Base-by-base conservation (phyloP, 1,140 invertebrate genomes). In the Aricia agestis region DNA sequence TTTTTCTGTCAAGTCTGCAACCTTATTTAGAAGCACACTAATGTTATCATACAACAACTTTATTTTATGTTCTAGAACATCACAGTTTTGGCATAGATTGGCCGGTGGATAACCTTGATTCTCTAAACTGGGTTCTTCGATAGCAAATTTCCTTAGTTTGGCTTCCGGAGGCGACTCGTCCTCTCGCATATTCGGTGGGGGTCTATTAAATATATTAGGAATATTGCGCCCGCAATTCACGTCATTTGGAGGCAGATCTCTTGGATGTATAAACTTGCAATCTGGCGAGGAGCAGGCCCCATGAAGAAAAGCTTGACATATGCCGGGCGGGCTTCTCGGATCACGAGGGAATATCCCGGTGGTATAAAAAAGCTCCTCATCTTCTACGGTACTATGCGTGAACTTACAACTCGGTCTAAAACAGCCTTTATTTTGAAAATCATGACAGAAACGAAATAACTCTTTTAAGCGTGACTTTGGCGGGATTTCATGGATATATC, bases 391-490 rank as follows among this genome's bases (percentile, higher is more conserved):
- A 69, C 80, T 81, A 71, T 91, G 89, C 25, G 87, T 73, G 75
- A 91, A 91, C 68, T 90, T 91, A 70, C 89, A 91, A 71, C 85
- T 90, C 15, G 68, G 71, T 81, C 89, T 82, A 66, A 82, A 89
- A 72, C 89, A 91, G 2, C 89, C 87, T 79, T 90, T 91, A 71
- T 91, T 91, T 80, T 91, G 89, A 75, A 77, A 91, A 72, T 91
- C 89, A 70, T 91, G 89, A 74, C 87, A 91, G 70, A 91, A 90
- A 66, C 83, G 79, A 74, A 91, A 91, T 19, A 91, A 69, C 57
- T 91, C 89, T 71, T 89, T 90, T 7, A 90, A 69, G 67, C 70
- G 82, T 19, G 74, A 32, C 76, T 81, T 85, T 9, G 89, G 84
- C 72, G 88, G 84, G 63, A 82, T 78, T 75, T 89, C 87, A 58